Percentiles rank a stretch among this genome's conserved stretches.
phyloP scores from a whole-genome alignment of 2,888 invertebrate genomes.

The Calliphora vomitoria region DNA sequence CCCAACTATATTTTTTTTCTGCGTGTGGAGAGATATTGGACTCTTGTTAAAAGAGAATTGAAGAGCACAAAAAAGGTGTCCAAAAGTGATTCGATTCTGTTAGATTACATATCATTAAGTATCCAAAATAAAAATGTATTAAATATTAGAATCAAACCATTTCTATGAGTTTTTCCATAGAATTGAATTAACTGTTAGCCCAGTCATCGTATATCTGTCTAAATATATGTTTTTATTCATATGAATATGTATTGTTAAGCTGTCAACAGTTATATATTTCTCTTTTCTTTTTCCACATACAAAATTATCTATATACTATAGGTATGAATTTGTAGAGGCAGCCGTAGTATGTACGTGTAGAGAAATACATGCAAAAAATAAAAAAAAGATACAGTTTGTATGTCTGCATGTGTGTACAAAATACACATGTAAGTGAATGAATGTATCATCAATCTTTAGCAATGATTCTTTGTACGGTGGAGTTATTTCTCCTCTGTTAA shows the following conservation, averaged over 20 bases:
- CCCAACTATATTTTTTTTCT: too few relatives aligned
- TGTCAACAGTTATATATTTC: slow-evolving; percentile 62
- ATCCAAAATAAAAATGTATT: too few relatives aligned
- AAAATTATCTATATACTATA: not conserved
- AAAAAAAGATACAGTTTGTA: not conserved
- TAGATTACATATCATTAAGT: too few relatives aligned
- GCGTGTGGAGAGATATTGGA: too few relatives aligned
- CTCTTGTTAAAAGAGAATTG: too few relatives aligned
- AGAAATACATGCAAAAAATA: not conserved
- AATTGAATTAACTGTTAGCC: not conserved
- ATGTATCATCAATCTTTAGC: slow-evolving; percentile 57
- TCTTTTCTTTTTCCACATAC: not conserved
- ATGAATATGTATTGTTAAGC: slow-evolving; percentile 57
- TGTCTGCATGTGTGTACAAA: slow-evolving; percentile 5
- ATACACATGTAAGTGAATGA: slow-evolving; percentile 56
- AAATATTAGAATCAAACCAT: too few relatives aligned
- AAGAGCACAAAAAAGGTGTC: too few relatives aligned
- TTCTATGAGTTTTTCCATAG: too few relatives aligned
- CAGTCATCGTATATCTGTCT: not conserved
- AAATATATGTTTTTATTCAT: slow-evolving; percentile 26
- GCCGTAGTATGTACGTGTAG: not conserved
- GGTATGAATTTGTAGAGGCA: not conserved
- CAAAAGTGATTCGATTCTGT: too few relatives aligned
- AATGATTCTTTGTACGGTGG: slow-evolving; percentile 39
- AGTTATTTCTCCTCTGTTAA: slow-evolving; percentile 76